Percentiles rank a stretch among this genome's conserved stretches.
Evolutionary conservation across 2,888 invertebrate species (phyloP).

Genomic region (Harpagoxenus sublaevis): DNA sequence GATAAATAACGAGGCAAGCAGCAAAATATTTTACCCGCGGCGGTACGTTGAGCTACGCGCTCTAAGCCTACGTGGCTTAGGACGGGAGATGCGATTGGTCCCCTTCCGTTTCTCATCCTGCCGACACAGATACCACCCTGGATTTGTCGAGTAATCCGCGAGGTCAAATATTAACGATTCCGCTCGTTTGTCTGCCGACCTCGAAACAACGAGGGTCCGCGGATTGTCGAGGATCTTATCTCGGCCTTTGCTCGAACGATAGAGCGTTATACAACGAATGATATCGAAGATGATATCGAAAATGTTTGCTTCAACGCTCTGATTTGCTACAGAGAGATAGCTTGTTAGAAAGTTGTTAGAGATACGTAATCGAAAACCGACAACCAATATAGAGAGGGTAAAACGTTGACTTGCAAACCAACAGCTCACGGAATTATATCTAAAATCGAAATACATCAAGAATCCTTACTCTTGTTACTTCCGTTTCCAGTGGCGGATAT

Average conservation of each 20-base stretch:
- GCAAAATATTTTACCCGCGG: constrained; percentile 58
- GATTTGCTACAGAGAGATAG: background rate
- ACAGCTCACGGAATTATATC: background rate
- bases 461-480: constrained; percentile 7
- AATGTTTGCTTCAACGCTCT: background rate
- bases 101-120: constrained; percentile 22
- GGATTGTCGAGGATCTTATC: background rate
- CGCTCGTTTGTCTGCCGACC: background rate
- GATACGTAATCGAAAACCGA: background rate
- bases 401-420: background rate
- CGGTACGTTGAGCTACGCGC: constrained; percentile 49
- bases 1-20: constrained; percentile 69
- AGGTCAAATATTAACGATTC: constrained; percentile 50
- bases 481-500: background rate
- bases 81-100: constrained; percentile 63
- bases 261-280: background rate
- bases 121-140: constrained; percentile 74
- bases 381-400: background rate
- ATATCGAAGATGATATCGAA: background rate
- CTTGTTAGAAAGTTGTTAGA: background rate
- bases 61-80: constrained; percentile 72
- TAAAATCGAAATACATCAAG: background rate
- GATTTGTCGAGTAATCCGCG: constrained; percentile 72
- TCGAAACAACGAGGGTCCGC: background rate
- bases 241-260: background rate